Conservation (phyloP, 2,797 vertebrate genomes). For the Ctenopoma multispine region DNA sequence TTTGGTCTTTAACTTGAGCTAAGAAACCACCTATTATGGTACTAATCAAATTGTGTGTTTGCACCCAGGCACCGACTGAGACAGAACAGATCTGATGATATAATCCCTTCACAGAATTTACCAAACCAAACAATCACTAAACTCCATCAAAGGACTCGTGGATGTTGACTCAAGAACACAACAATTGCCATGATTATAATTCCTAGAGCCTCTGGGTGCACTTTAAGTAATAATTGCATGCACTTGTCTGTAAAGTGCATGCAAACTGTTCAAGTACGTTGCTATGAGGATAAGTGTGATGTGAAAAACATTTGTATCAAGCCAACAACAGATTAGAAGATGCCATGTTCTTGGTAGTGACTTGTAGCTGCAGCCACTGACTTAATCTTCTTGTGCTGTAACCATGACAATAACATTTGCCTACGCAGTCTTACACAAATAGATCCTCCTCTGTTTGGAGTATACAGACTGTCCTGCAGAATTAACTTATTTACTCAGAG, state of each 20-base stretch:
- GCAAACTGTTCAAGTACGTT: slow-evolving; percentile 64
- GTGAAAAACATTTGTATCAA: slow-evolving; percentile 58
- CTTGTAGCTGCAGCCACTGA: slow-evolving; percentile 55
- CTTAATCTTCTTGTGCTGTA: slow-evolving; percentile 64
- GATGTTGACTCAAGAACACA: slow-evolving; percentile 57
- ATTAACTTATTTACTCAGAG: slow-evolving; percentile 81
- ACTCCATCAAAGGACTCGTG: slow-evolving; percentile 33
- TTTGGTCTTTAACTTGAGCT: slow-evolving; percentile 22
- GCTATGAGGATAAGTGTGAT: slow-evolving; percentile 60
- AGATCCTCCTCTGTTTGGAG: slow-evolving; percentile 66
- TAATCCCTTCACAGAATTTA: slow-evolving; percentile 26
- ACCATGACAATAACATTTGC: slow-evolving; percentile 77
- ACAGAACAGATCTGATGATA: slow-evolving; percentile 44
- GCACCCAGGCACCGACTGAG: slow-evolving; percentile 23
- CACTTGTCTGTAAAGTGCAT: slow-evolving; percentile 46
- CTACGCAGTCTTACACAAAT: slow-evolving; percentile 68
- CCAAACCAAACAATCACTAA: slow-evolving; percentile 37
- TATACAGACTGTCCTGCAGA: slow-evolving; percentile 48
- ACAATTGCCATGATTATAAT: slow-evolving; percentile 51
- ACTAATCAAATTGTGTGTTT: slow-evolving; percentile 34
- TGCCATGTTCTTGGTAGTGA: slow-evolving; percentile 48
- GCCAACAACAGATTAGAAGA: slow-evolving; percentile 57
- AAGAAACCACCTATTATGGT: slow-evolving; percentile 40
- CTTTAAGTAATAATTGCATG: slow-evolving; percentile 47
- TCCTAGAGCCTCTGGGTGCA: slow-evolving; percentile 36